A percentile compares a stretch with the other conserved stretches of the same genome.
These are phyloP conservation scores for Agrochola litura DNA, from an alignment of 2,888 invertebrate genomes.

Conservation along the genomic window DNA sequence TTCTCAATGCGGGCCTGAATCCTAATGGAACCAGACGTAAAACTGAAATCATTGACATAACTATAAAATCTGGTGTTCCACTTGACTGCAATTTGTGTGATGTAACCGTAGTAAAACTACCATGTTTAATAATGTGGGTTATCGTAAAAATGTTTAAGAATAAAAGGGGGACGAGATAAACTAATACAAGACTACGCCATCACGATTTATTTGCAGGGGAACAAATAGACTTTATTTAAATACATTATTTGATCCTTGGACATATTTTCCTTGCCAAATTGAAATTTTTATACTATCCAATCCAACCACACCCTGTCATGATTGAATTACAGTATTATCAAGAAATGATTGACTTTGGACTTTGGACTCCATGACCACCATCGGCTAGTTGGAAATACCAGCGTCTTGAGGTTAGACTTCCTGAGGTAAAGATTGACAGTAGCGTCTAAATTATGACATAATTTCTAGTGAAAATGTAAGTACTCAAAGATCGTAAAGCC, in stretches of 20 bases:
- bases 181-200: constrained; percentile 17
- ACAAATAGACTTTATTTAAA: neutral
- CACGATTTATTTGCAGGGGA: constrained; percentile 8
- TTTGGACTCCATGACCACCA: constrained; percentile 2
- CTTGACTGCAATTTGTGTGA: constrained; percentile 56
- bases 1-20: constrained; percentile 60
- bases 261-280: neutral
- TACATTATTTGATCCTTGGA: neutral
- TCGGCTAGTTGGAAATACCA: neutral
- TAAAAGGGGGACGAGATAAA: constrained; percentile 39
- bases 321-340: constrained; percentile 14
- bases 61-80: constrained; percentile 57
- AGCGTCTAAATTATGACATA: neutral
- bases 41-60: constrained; percentile 61
- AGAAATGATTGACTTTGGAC: constrained; percentile 1
- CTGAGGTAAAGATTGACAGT: neutral
- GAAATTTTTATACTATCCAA: neutral
- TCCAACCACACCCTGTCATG: neutral
- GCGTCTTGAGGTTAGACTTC: neutral
- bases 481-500: neutral
- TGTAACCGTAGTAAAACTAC: constrained; percentile 54
- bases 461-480: neutral
- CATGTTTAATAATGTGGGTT: constrained; percentile 52
- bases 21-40: constrained; percentile 46
- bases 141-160: constrained; percentile 55